Evolutionary conservation across 2,888 invertebrate genomes (phyloP).

Genomic region (Rhingia rostrata): DNA sequence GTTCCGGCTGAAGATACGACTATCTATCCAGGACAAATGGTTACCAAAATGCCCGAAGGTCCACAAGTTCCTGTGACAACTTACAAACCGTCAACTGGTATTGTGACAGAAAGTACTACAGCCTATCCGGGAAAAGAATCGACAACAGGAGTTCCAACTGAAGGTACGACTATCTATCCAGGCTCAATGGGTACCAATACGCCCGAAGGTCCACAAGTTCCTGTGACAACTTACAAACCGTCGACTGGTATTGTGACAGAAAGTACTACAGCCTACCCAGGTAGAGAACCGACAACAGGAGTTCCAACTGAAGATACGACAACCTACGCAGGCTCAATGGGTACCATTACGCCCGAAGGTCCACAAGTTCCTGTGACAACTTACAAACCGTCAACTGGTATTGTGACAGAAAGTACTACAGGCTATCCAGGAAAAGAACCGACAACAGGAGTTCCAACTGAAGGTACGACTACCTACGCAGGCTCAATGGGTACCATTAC

Average conservation of each 20-base stretch:
- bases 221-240: neutral
- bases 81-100: neutral
- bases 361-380: neutral
- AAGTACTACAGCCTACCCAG: no score
- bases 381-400: neutral
- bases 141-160: no score
- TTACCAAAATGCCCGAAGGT: neutral
- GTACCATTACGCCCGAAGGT: no score
- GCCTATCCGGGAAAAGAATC: neutral
- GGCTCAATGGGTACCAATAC: neutral
- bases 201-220: neutral
- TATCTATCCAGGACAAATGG: neutral
- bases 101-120: neutral
- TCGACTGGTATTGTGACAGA: slow-evolving; percentile 1
- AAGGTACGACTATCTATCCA: no score
- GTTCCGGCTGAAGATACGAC: neutral
- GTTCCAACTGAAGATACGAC: no score
- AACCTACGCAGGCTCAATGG: no score
- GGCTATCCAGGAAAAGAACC: neutral
- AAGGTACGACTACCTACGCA: neutral
- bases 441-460: neutral
- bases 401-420: neutral
- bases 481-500: neutral
- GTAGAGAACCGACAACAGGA: no score
- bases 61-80: neutral